Conservation (phyloP, 2,888 invertebrate genomes). For the Cheilosia pagana region DNA sequence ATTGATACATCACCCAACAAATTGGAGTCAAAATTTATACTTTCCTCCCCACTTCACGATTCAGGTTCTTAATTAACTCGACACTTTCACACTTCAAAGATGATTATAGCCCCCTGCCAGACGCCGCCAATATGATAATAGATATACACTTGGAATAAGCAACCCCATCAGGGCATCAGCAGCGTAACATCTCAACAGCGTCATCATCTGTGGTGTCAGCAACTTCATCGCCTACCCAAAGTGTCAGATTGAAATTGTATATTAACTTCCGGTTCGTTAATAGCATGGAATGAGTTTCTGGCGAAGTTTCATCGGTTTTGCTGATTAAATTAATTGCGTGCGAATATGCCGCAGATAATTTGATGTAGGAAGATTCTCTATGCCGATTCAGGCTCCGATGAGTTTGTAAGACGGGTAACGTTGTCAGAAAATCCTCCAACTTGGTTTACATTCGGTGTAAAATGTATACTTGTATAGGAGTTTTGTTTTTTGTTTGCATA, state of each 20-base stretch:
- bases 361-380: not conserved
- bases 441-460: no score
- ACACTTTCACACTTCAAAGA: conserved; percentile 47
- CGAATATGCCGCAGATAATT: conserved; percentile 25
- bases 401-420: no score
- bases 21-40: conserved; percentile 36
- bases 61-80: conserved; percentile 58
- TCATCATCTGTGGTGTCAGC: not conserved
- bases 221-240: conserved; percentile 1
- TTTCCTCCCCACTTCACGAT: conserved; percentile 18
- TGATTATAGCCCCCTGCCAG: conserved; percentile 36
- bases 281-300: conserved; percentile 43
- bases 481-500: no score
- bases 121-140: conserved; percentile 38
- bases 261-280: conserved; percentile 43
- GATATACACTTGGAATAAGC: conserved; percentile 48
- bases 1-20: conserved; percentile 59
- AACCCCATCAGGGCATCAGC: conserved; percentile 14
- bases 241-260: conserved; percentile 30
- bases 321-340: conserved; percentile 46
- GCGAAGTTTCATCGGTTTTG: conserved; percentile 45
- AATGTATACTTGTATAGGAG: no score
- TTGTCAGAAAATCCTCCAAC: no score
- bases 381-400: no score
- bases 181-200: conserved; percentile 22